phyloP scores from a whole-genome alignment of 2,888 invertebrate genomes.

The Himalopsyche tibetana region DNA sequence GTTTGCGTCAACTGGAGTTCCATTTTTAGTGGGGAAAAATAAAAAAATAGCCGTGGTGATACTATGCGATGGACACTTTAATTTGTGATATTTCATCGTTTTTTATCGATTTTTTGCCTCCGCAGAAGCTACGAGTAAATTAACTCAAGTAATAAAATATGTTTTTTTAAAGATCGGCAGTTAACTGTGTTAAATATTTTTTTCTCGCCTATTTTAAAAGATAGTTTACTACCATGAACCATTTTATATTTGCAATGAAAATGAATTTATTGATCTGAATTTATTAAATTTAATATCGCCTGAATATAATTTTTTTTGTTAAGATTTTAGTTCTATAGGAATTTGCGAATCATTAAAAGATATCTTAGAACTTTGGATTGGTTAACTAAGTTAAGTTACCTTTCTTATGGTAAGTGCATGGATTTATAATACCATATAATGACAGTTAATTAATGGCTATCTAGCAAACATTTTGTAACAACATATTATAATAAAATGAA shows the following conservation, averaged over 20 bases:
- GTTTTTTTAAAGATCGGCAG: constrained; percentile 30
- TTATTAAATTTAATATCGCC: background rate
- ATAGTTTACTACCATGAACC: background rate
- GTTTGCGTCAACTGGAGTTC: background rate
- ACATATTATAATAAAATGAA: too few species aligned
- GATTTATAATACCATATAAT: too few species aligned
- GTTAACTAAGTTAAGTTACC: too few species aligned
- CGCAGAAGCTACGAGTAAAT: background rate
- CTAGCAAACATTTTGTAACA: too few species aligned
- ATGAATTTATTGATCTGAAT: background rate
- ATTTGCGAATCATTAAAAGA: too few species aligned
- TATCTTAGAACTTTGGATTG: too few species aligned
- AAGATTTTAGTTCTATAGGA: too few species aligned
- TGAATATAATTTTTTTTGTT: too few species aligned
- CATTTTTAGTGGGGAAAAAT: background rate
- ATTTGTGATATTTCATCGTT: constrained; percentile 19
- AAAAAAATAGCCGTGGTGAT: background rate
- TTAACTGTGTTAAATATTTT: constrained; percentile 8
- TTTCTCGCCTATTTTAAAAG: background rate
- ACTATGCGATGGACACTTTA: background rate
- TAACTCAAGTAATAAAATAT: constrained; percentile 12
- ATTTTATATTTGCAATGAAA: background rate
- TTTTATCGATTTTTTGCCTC: constrained; percentile 9
- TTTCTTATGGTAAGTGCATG: too few species aligned
- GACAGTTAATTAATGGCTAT: too few species aligned